Conservation (phyloP, 1,140 invertebrate genomes). For the Rhynchophorus ferrugineus region DNA sequence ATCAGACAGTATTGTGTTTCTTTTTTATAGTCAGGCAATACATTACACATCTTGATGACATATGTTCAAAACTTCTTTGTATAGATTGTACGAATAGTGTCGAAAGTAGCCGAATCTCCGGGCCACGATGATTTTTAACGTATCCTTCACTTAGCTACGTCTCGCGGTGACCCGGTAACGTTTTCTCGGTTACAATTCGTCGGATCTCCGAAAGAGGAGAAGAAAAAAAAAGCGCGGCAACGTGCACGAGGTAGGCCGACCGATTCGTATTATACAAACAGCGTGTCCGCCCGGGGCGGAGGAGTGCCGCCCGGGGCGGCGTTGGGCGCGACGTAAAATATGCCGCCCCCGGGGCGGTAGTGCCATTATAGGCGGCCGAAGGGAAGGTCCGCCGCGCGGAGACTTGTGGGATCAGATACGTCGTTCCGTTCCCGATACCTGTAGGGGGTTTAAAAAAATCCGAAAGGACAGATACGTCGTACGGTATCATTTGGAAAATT, state of each 20-base stretch:
- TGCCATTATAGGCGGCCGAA: background rate
- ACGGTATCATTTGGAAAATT: background rate
- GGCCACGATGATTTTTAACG: too few relatives aligned
- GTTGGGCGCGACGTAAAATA: conserved; percentile 22
- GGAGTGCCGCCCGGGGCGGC: conserved; percentile 19
- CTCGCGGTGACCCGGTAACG: background rate
- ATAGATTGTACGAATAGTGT: too few relatives aligned
- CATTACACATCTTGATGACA: too few relatives aligned
- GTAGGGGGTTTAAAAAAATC: background rate
- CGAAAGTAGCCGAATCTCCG: too few relatives aligned
- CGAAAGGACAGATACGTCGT: background rate
- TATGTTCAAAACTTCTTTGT: too few relatives aligned
- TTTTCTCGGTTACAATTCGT: background rate
- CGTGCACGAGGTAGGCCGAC: conserved; percentile 14
- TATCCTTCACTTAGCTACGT: too few relatives aligned
- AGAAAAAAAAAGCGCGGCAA: conserved; percentile 4
- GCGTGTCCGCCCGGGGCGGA: conserved; percentile 19
- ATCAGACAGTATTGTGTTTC: too few relatives aligned
- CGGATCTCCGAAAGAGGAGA: background rate
- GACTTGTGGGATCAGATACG: conserved; percentile 21
- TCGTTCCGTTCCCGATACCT: conserved; percentile 11
- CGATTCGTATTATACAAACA: conserved; percentile 19
- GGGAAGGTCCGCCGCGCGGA: conserved; percentile 1
- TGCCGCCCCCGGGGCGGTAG: conserved; percentile 12
- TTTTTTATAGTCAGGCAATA: too few relatives aligned